Base-by-base conservation (phyloP, 1,140 invertebrate genomes). In the Lasioglossum baleicum region DNA sequence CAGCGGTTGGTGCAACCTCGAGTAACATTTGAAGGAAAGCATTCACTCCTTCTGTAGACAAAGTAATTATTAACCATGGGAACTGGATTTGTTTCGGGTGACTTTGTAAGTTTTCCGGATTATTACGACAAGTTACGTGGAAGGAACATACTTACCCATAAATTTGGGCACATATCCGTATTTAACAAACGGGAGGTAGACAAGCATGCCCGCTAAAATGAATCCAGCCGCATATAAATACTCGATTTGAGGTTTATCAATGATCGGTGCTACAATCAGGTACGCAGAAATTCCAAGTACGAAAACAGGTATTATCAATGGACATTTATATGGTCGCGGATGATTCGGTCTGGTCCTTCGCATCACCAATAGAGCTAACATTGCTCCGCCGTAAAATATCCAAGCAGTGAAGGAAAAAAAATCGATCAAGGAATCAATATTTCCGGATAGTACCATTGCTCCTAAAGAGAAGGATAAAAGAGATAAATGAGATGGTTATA, bases 401-500 rank as follows among this genome's bases (percentile, higher is more conserved):
- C 98, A 99, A 3, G 97, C 97, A 58, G 97, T 97, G 91, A 99
- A 98, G 88, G 97, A 98, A 94, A 99, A 98, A 94, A 99, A 98
- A 90, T 98, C 97, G 87, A 99, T 98, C 78, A 99, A 93, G 17
- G 96, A 97, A 89, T 97, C 96, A 74, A 98, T 98, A 81, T 97
- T 97, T 69, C 97, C 97, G 81, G 97, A 96, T 58, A 98, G 88
- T 20, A 98, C 96, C 97, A 98, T 98, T 26, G 96, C 94, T 70
- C 95, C 95, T 82, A n/a, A n/a, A n/a, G n/a, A n/a, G n/a, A n/a
- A n/a, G n/a, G n/a, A n/a, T n/a, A n/a, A n/a, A n/a, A n/a, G n/a
- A n/a, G n/a, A n/a, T n/a, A n/a, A n/a, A n/a, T n/a, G n/a, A n/a
- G n/a, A n/a, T n/a, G n/a, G n/a, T n/a, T n/a, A n/a, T n/a, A n/a